A percentile compares a stretch with the other conserved stretches of the same genome.
phyloP scores from a whole-genome alignment of 2,888 invertebrate species.

The Drosophila prolongata region DNA sequence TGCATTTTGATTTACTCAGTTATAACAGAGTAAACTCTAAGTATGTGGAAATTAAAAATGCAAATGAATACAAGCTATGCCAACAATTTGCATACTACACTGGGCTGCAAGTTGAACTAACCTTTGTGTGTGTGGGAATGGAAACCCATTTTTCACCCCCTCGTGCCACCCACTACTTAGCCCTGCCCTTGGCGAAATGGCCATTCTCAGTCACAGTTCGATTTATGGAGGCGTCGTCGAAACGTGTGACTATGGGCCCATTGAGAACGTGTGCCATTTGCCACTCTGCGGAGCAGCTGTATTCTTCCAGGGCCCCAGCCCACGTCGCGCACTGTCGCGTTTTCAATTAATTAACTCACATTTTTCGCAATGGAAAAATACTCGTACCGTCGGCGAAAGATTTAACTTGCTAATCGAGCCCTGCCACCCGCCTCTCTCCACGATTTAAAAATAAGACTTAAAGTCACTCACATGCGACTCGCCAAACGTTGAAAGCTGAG shows the following conservation, averaged over 20 bases:
- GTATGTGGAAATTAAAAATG: conserved; percentile 39
- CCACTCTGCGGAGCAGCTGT: conserved; percentile 33
- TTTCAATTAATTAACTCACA: conserved; percentile 63
- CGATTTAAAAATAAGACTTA: conserved; percentile 64
- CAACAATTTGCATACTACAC: conserved; percentile 24
- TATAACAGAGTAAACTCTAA: not conserved
- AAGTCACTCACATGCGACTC: conserved; percentile 32
- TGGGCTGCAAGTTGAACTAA: conserved; percentile 1
- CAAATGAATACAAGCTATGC: conserved; percentile 33
- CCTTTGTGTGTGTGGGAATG: not conserved
- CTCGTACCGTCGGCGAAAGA: conserved; percentile 47
- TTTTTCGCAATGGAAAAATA: conserved; percentile 62
- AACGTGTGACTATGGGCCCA: conserved; percentile 55
- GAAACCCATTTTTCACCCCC: not conserved
- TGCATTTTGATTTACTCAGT: conserved; percentile 21
- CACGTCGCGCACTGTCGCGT: conserved; percentile 20
- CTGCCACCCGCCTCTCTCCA: not conserved
- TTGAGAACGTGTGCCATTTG: conserved; percentile 55
- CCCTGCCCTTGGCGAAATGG: conserved; percentile 16
- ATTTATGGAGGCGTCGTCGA: conserved; percentile 37
- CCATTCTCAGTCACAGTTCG: conserved; percentile 20
- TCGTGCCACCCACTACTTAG: conserved; percentile 7
- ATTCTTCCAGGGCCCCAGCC: not conserved
- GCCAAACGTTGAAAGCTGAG: conserved; percentile 15
- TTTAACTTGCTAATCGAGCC: conserved; percentile 68